Evolutionary conservation across 2,113 vertebrate genomes (phyloP), one percentile per base, ranked within the genome.

Genomic region (Nycticebus coucang): DNA sequence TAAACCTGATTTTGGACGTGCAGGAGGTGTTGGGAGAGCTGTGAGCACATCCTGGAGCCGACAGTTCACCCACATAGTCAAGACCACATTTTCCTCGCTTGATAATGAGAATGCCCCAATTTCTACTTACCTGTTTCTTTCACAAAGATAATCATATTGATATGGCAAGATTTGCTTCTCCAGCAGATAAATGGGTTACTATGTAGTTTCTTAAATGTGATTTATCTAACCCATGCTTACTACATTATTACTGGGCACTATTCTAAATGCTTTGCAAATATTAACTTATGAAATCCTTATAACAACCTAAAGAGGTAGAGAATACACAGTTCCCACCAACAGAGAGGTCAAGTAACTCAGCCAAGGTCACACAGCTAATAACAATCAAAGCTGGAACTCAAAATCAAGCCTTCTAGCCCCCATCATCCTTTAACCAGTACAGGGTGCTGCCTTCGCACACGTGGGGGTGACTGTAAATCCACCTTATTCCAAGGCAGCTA

Each of bases 381-480:
- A 41, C 41, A 24, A 9, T 33, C 35, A 9, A 30, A 30, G 35
- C 66, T 53, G 45, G 41, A 80, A 33, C 10, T 41, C 59, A 37
- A 37, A 35, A 41, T 30, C 8, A 0, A 28, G 64, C 53, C 24
- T 22, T 30, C 75, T 66, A 9, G 10, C 45, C 50, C 55, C 53
- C 19, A 21, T 10, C 3, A 0, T 6, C 64, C 17, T 75, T 62
- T 10, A 62, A 57, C 41, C n/a, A 24, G 62, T 35, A 0, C 1
- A 4, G 1, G 3, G 0, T 4, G 11, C 66, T 18, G 10, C 53
- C 53, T 84, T n/a, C 24, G 13, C 69, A 74, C 19, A 33, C 45
- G 7, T 55, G 8, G 5, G 24, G 12, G 28, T 13, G 18, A 13
- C 71, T 37, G 9, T 55, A 33, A 5, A 14, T 69, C 24, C 30